A percentile compares a stretch with the other conserved stretches of the same genome.
Conservation (phyloP, 2,113 vertebrate species). For the Anhinga anhinga region DNA sequence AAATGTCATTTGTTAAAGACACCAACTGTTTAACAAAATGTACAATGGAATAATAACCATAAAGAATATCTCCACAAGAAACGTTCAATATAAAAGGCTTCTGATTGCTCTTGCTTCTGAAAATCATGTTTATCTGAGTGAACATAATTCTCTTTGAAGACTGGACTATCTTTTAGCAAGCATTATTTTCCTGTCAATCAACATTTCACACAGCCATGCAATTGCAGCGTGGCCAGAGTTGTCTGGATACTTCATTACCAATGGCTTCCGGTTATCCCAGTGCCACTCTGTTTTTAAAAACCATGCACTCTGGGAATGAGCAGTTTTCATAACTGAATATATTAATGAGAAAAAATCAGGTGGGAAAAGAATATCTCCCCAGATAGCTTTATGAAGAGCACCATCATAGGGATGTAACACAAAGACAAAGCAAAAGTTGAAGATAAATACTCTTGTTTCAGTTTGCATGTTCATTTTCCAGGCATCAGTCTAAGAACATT, state of each 20-base stretch:
- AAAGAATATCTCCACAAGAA: background rate
- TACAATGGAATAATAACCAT: background rate
- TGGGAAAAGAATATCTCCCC: background rate
- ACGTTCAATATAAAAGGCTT: constrained; percentile 8
- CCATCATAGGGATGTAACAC: background rate
- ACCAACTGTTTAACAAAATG: background rate
- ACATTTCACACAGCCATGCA: background rate
- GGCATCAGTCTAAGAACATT: constrained; percentile 16
- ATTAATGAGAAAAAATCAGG: background rate
- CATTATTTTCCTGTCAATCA: constrained; percentile 32
- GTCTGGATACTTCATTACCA: background rate
- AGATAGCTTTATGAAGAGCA: background rate
- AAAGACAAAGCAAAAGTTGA: background rate
- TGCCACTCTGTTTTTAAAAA: background rate
- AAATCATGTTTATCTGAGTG: constrained; percentile 8
- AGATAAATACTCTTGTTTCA: constrained; percentile 20
- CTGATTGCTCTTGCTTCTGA: constrained; percentile 21
- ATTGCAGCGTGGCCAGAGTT: background rate
- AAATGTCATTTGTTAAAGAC: background rate
- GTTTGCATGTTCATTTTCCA: background rate
- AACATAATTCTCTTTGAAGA: constrained; percentile 30
- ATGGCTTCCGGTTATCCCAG: background rate
- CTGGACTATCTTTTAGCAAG: background rate
- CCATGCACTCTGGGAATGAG: background rate
- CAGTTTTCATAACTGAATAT: background rate